Conservation (phyloP, 2,113 vertebrate genomes). For the Empidonax traillii region DNA sequence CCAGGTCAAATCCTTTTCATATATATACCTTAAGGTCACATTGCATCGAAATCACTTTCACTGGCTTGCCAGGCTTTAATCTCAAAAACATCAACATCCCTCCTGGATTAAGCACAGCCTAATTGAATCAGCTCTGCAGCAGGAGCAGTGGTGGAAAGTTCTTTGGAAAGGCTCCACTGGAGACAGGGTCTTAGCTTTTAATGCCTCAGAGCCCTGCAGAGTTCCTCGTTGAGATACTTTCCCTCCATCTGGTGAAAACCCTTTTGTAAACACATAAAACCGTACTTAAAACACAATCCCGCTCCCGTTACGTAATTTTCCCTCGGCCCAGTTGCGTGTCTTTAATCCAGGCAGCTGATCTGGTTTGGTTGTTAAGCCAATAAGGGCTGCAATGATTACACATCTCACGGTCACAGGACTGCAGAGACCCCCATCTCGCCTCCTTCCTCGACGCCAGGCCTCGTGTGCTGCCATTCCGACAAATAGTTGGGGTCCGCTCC, state of each 20-base stretch:
- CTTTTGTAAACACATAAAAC: slow-evolving; percentile 31
- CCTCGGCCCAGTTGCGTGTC: slow-evolving; percentile 11
- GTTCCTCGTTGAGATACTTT: neutral
- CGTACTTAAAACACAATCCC: neutral
- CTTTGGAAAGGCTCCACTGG: neutral
- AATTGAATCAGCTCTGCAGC: neutral
- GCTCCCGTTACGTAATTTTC: slow-evolving; percentile 1
- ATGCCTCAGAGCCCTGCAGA: slow-evolving; percentile 5
- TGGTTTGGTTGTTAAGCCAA: neutral
- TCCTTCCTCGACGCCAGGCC: neutral
- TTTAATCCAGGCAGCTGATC: slow-evolving; percentile 34
- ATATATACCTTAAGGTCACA: neutral
- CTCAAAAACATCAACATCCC: neutral
- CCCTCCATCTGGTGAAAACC: slow-evolving; percentile 23
- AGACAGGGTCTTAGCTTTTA: neutral
- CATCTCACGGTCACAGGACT: neutral
- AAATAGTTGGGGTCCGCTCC: neutral
- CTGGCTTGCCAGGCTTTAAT: neutral
- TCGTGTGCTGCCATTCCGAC: neutral
- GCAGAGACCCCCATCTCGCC: neutral
- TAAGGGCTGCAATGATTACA: neutral
- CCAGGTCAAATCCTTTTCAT: neutral
- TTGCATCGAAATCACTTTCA: neutral
- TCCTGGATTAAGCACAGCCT: neutral
- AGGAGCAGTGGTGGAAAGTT: neutral